Evolutionary conservation across 2,797 vertebrate species (phyloP).

Genomic region (Meriones psammophilus): DNA sequence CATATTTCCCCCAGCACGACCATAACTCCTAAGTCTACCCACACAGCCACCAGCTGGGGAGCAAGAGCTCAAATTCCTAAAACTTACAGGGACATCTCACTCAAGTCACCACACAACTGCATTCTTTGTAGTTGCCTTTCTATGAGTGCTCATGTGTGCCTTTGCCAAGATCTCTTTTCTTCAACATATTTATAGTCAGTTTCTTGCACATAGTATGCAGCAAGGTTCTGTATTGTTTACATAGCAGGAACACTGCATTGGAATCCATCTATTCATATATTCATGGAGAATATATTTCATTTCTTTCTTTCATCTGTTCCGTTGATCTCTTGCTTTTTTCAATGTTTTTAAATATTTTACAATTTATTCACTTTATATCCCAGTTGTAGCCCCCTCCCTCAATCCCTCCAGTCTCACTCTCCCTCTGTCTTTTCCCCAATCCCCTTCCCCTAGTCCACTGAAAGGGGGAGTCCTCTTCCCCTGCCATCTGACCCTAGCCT

Average conservation of each 20-base stretch:
- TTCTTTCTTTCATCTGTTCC: constrained; percentile 10
- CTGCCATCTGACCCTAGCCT: too few species aligned
- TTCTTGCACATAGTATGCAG: background rate
- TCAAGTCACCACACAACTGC: background rate
- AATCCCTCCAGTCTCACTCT: too few species aligned
- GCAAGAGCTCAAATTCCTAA: background rate
- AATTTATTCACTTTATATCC: too few species aligned
- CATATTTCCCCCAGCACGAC: background rate
- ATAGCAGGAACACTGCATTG: background rate
- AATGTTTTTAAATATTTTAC: background rate
- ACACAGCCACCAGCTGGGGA: background rate
- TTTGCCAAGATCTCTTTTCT: background rate
- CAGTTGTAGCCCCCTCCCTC: too few species aligned
- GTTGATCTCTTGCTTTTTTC: background rate
- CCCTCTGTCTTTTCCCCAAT: too few species aligned
- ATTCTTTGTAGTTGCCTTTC: constrained; percentile 4
- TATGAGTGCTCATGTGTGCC: background rate
- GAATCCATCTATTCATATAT: background rate
- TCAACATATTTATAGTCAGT: background rate
- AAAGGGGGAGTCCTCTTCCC: too few species aligned
- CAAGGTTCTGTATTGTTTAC: background rate
- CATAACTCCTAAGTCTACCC: background rate
- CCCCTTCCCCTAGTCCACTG: too few species aligned
- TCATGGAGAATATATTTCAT: background rate
- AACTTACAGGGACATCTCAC: background rate